Evolutionary conservation across 2,888 invertebrate genomes (phyloP).

Genomic region (Drosophila paramelanica): DNA sequence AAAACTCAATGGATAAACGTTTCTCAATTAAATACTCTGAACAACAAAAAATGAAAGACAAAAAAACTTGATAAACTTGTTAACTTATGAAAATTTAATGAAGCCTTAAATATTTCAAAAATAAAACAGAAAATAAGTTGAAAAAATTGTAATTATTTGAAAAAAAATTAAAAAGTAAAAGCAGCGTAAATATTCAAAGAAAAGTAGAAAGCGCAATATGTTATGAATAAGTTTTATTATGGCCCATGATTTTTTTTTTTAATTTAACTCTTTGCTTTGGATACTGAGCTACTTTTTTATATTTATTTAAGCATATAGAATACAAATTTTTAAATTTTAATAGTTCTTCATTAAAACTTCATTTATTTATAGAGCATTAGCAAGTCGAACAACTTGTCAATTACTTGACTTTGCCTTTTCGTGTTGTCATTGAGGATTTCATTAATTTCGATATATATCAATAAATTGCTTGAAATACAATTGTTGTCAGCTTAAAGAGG

Average conservation of each 20-base stretch:
- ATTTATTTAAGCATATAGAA: too few relatives aligned
- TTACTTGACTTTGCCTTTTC: background rate
- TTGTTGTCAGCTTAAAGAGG: conserved; percentile 40
- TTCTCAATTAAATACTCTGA: conserved; percentile 30
- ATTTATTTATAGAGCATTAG: conserved; percentile 4
- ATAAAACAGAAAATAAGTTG: too few relatives aligned
- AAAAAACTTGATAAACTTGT: background rate
- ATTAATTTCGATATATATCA: background rate
- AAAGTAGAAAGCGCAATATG: background rate
- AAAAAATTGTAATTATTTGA: background rate
- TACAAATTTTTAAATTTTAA: too few relatives aligned
- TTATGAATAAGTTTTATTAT: too few relatives aligned
- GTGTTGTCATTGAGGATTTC: conserved; percentile 6
- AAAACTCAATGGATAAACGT: conserved; percentile 31
- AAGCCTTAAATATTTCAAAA: too few relatives aligned
- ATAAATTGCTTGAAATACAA: conserved; percentile 27
- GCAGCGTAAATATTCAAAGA: background rate
- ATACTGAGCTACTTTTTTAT: too few relatives aligned
- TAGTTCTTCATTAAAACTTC: too few relatives aligned
- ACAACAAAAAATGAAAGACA: background rate
- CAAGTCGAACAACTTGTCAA: conserved; percentile 1
- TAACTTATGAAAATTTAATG: background rate
- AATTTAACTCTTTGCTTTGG: too few relatives aligned
- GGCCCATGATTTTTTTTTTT: too few relatives aligned
- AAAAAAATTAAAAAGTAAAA: background rate